These are phyloP conservation scores for Metridium senile DNA, from an alignment of 92 coral and sea anemone species.

Conservation along the genomic window DNA sequence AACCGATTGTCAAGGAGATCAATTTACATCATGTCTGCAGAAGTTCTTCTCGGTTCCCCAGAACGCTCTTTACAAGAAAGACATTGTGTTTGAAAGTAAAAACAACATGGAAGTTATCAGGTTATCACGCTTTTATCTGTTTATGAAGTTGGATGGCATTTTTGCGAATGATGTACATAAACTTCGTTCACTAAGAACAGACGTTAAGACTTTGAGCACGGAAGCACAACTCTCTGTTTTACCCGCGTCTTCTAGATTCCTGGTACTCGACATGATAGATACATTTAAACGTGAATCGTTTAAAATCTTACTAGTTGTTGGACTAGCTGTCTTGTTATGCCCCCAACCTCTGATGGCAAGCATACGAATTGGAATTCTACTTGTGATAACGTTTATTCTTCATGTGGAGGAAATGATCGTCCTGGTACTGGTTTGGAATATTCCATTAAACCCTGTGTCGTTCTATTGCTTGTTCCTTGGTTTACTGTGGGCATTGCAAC, in stretches of 20 bases:
- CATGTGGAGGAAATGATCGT: constrained; percentile 33
- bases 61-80: constrained; percentile 16
- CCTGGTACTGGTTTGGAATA: constrained; percentile 18
- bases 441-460: constrained; percentile 49
- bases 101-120: not conserved
- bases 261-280: constrained; percentile 27
- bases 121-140: constrained; percentile 37
- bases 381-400: constrained; percentile 30
- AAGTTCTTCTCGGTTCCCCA: constrained; percentile 27
- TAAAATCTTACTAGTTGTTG: constrained; percentile 27
- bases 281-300: constrained; percentile 13
- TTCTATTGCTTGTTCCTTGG: constrained; percentile 42
- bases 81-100: constrained; percentile 17
- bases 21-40: constrained; percentile 37
- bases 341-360: constrained; percentile 45
- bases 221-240: not conserved
- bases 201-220: not conserved
- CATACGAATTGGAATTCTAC: constrained; percentile 39
- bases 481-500: constrained; percentile 24
- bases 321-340: constrained; percentile 27
- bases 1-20: constrained; percentile 11
- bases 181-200: constrained; percentile 15
- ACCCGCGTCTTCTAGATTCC: constrained; percentile 29
- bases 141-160: constrained; percentile 18
- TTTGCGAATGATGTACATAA: constrained; percentile 12